Base-by-base conservation (phyloP, 2,797 vertebrate genomes). In the Danio aesculapii region DNA sequence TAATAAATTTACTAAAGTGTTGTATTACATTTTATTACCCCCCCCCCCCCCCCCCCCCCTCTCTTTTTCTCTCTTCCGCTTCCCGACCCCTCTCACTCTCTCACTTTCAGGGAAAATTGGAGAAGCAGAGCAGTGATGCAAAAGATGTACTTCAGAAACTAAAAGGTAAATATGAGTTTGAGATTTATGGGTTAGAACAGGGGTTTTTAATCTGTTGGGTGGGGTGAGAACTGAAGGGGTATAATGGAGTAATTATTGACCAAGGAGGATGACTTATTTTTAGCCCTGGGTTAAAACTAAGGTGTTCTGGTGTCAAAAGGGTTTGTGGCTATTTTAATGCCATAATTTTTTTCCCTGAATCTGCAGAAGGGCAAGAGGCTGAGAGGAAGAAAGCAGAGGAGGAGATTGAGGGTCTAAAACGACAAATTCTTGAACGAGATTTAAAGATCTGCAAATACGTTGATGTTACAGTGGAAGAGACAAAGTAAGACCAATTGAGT, bases 381-480 rank as follows among this genome's bases (percentile, higher is more conserved):
- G 87, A 83, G 2, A 90, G 87, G 81, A 52, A 5, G 9, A 87
- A 79, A 44, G 83, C 88, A 1, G 82, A 89, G 78, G 14, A 6
- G 2, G 77, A 90, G 1, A 87, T 92, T 21, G 52, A 88, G 50
- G 5, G 0, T 0, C 78, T 94, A 66, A 93, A 94, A 79, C 73
- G 91, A 46, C 78, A 88, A 43, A 90, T 94, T 77, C 62, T 92
- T 72, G 87, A 90, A 1, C 83, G 91, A 87, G 92, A 94, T 81
- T 86, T 85, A 50, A 78, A 84, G 10, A 75, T 94, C 72, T 95
- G 94, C 87, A 64, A 59, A 43, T 89, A 84, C 87, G 90, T 89
- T 30, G 91, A 95, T 81, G 11, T n/a, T 11, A 53, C 52, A 0
- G 74, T 83, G 0, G 87, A 83, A 0, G 91, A 93, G 79, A 90